Evolutionary conservation across 2,888 invertebrate species (phyloP).

Genomic region (Sinohyriopsis cumingii): DNA sequence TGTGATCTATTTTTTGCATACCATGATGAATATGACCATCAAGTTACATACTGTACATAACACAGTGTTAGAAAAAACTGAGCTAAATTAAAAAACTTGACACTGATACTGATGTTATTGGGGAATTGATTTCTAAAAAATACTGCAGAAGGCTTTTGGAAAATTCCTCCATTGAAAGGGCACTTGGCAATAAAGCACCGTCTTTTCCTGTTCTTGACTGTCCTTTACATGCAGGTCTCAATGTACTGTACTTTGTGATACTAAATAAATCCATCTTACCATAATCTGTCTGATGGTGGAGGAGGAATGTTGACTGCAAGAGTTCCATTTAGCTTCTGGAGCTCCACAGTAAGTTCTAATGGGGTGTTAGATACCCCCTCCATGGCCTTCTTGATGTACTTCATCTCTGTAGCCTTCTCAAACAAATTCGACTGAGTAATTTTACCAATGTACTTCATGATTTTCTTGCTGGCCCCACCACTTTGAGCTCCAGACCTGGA

Average conservation of each 20-base stretch:
- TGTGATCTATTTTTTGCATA: too few relatives aligned
- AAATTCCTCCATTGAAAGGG: too few relatives aligned
- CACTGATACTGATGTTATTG: not conserved
- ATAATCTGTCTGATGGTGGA: conserved; percentile 91
- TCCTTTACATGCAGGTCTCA: too few relatives aligned
- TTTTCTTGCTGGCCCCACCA: conserved; percentile 76
- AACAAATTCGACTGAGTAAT: conserved; percentile 90
- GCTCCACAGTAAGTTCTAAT: conserved; percentile 87
- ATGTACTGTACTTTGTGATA: too few relatives aligned
- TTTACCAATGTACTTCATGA: conserved; percentile 87
- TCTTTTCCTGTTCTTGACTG: too few relatives aligned
- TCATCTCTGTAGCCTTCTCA: conserved; percentile 89
- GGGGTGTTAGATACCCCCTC: conserved; percentile 92
- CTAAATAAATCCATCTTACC: conserved; percentile 75
- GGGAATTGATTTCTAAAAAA: not conserved
- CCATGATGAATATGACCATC: too few relatives aligned
- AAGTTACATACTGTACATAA: too few relatives aligned
- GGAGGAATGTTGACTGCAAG: conserved; percentile 89
- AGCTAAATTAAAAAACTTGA: too few relatives aligned
- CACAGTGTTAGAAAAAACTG: too few relatives aligned
- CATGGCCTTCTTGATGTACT: conserved; percentile 90
- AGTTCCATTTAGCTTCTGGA: conserved; percentile 84
- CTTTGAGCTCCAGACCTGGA: conserved; percentile 30
- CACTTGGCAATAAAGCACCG: too few relatives aligned
- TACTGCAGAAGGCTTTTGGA: too few relatives aligned